Percentiles rank a stretch among this genome's conserved stretches.
phyloP scores from a whole-genome alignment of 2,797 vertebrate genomes.

The Uromys caudimaculatus region DNA sequence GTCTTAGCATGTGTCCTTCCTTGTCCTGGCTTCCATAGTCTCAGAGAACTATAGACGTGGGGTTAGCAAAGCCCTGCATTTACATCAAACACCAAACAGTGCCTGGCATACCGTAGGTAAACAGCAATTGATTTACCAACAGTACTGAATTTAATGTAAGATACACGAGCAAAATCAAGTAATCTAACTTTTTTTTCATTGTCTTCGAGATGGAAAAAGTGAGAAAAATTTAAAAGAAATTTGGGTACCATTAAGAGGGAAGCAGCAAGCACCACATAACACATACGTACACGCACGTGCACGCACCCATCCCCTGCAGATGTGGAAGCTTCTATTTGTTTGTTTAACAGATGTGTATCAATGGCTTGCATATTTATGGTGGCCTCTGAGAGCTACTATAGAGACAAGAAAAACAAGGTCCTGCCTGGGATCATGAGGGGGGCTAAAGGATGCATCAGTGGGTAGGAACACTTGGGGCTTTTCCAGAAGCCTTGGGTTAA shows the following conservation, averaged over 20 bases:
- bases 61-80: background rate
- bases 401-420: background rate
- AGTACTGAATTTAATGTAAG: slow-evolving; percentile 51
- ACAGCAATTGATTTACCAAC: background rate
- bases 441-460: background rate
- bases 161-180: background rate
- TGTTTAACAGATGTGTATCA: background rate
- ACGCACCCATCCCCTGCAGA: background rate
- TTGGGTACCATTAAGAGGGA: background rate
- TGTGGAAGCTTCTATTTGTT: too few species aligned
- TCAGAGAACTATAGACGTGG: background rate
- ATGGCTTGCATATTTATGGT: too few species aligned
- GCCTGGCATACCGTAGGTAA: background rate
- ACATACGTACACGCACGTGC: background rate
- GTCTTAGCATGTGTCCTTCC: background rate
- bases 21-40: background rate
- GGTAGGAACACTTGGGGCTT: background rate
- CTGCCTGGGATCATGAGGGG: too few species aligned
- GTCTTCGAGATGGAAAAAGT: background rate
- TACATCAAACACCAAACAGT: background rate
- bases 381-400: background rate
- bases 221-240: background rate
- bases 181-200: background rate
- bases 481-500: background rate
- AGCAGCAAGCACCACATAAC: background rate